phyloP scores from a whole-genome alignment of 2,113 vertebrate genomes.

The Potamarius usumacintae region DNA sequence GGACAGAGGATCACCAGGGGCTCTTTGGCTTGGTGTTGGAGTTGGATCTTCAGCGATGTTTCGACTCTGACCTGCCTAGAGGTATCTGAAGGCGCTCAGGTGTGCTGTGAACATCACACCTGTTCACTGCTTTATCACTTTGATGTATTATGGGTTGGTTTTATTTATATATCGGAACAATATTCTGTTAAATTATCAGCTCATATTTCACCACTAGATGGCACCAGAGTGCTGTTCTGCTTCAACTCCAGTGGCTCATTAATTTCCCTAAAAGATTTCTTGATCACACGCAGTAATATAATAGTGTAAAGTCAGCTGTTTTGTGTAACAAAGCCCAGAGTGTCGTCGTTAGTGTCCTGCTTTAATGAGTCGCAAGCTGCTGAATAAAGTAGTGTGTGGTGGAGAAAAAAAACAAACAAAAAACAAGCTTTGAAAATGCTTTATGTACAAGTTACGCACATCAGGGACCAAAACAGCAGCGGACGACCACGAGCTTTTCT shows the following conservation, averaged over 20 bases:
- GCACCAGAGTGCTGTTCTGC: not conserved
- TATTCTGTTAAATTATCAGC: too few relatives aligned
- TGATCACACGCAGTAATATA: not conserved
- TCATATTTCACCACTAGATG: constrained; percentile 5
- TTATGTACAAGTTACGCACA: constrained; percentile 80
- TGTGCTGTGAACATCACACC: too few relatives aligned
- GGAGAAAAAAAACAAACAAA: not conserved
- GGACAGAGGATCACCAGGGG: too few relatives aligned
- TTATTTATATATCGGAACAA: too few relatives aligned
- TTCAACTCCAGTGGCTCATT: not conserved
- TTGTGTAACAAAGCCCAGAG: not conserved
- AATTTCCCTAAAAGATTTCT: not conserved
- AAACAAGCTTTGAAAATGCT: constrained; percentile 71
- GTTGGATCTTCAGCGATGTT: too few relatives aligned
- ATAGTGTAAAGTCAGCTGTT: not conserved
- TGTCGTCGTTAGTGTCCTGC: not conserved
- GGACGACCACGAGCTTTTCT: constrained; percentile 70
- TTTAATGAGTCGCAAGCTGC: not conserved
- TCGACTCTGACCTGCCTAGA: too few relatives aligned
- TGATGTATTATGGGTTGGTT: too few relatives aligned
- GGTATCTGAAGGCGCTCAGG: too few relatives aligned
- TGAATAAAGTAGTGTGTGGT: not conserved
- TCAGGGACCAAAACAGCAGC: constrained; percentile 70
- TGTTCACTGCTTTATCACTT: too few relatives aligned
- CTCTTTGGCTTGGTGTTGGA: too few relatives aligned